Evolutionary conservation across 2,113 vertebrate species (phyloP).

Genomic region (Psilopsiagon aymara): DNA sequence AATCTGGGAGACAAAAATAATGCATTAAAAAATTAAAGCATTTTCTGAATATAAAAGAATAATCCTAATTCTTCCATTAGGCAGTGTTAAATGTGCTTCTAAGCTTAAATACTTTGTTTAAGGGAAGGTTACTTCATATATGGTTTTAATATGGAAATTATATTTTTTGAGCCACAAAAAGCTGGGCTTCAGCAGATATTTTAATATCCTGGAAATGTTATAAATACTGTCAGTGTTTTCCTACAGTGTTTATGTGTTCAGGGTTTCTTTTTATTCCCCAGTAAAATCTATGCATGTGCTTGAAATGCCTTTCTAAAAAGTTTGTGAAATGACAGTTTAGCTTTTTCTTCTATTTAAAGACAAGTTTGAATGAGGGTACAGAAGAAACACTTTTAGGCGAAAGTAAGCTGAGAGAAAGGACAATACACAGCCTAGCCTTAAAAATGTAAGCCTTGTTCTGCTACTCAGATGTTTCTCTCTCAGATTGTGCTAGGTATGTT

Average conservation of each 20-base stretch:
- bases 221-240: neutral
- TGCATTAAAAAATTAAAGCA: neutral
- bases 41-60: neutral
- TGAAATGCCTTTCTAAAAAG: neutral
- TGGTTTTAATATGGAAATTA: neutral
- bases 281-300: neutral
- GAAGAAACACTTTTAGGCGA: neutral
- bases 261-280: neutral
- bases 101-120: neutral
- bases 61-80: neutral
- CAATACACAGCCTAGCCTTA: neutral
- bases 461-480: neutral
- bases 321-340: neutral
- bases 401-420: neutral
- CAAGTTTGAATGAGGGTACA: neutral
- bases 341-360: neutral
- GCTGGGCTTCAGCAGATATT: neutral
- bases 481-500: neutral
- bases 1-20: neutral
- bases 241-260: neutral
- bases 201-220: neutral
- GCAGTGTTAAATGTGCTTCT: neutral
- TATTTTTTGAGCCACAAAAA: neutral
- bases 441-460: neutral
- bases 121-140: neutral